Base-by-base conservation (phyloP, 2,888 invertebrate species). In the Noctua janthina region DNA sequence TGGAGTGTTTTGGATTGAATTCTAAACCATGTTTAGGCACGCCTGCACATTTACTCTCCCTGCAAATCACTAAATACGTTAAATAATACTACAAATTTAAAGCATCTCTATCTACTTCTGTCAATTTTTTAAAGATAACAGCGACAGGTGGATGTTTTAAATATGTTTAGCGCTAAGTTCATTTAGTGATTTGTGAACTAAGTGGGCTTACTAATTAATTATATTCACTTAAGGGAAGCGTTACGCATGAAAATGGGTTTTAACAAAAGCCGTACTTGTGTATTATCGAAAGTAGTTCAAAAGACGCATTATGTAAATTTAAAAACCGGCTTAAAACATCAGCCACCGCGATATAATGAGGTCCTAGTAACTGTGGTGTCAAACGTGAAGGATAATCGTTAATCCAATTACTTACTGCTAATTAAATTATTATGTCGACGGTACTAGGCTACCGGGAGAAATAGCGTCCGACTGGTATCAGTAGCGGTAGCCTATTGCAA, bases 321-420 rank as follows among this genome's bases (percentile, higher is more conserved):
- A 8, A 74, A 29, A 75, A 56, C 68, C 51, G 17, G 20, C 56
- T 62, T 68, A 51, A 82, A 76, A 72, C 67, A 56, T 78, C 78
- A n/a, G 62, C 74, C 64, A n/a, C 35, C 67, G 69, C 59, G 72
- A 74, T 74, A 75, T 82, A 82, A 88, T 80, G 73, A 86, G 79
- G 66, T 74, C 64, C 71, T 76, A 69, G 78, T 74, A 59, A 35
- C 51, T 23, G 80, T 43, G 85, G 87, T 86, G 87, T 85, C 74
- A 73, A 90, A 88, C 77, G 73, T 76, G 59, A 29, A 70, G 82
- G 90, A 89, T 88, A 81, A 82, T 79, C 86, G 74, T 76, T 87
- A 88, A 89, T 89, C 84, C 87, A 51, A 82, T 89, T 90, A 88
- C 49, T 64, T 35, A 70, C 43, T 51, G 68, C 86, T 89, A 89